Evolutionary conservation across 2,113 vertebrate genomes (phyloP).

Genomic region (Pteronura brasiliensis): DNA sequence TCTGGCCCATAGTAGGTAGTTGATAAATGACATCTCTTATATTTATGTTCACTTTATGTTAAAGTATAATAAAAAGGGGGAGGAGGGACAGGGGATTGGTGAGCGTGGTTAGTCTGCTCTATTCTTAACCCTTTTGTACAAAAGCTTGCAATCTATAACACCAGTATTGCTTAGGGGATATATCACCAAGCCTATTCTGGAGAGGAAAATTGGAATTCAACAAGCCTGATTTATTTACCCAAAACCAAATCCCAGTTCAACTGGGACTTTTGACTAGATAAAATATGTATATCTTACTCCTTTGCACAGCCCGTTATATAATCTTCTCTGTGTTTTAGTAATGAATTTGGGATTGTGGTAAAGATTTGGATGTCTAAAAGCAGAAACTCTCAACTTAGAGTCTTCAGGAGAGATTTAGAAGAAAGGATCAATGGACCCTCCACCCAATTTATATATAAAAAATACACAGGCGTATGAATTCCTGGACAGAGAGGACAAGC

Average conservation of each 20-base stretch:
- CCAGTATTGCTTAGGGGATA: background rate
- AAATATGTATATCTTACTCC: background rate
- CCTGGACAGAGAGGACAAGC: background rate
- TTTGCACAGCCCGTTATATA: background rate
- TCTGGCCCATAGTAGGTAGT: background rate
- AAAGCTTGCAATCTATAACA: background rate
- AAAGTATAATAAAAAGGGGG: background rate
- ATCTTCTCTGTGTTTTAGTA: constrained; percentile 17
- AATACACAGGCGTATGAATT: background rate
- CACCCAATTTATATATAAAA: background rate
- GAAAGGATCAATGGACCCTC: background rate
- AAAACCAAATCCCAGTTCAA: background rate
- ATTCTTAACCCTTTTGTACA: background rate
- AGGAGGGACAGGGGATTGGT: background rate
- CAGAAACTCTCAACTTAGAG: background rate
- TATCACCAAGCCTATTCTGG: background rate
- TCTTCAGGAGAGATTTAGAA: background rate
- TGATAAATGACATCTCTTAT: background rate
- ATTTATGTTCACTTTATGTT: background rate
- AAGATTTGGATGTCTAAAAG: constrained; percentile 23
- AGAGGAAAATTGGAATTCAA: background rate
- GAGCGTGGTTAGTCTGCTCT: background rate
- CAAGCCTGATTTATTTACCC: background rate
- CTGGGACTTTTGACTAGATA: background rate
- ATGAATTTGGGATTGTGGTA: background rate